These are phyloP conservation scores for Heterochromis multidens DNA, from an alignment of 2,113 vertebrate species.

Conservation along the genomic window DNA sequence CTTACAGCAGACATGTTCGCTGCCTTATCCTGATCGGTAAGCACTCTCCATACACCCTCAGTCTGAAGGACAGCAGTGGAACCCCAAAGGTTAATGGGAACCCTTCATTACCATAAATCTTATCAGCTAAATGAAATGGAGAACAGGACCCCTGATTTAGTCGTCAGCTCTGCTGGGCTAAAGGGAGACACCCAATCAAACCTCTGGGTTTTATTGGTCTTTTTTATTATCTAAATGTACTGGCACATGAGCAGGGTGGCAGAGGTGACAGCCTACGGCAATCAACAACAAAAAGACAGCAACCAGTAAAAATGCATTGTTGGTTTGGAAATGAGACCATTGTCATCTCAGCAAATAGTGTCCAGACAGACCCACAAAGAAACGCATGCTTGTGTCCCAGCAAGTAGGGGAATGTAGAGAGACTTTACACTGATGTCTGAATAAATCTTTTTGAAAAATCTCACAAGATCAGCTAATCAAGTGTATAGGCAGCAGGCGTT, in stretches of 20 bases:
- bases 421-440: neutral
- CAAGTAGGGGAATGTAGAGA: conserved; percentile 6
- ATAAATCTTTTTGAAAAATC: conserved; percentile 15
- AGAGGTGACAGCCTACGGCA: conserved; percentile 63
- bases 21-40: conserved; percentile 11
- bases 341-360: conserved; percentile 31
- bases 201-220: conserved; percentile 73
- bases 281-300: conserved; percentile 64
- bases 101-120: conserved; percentile 79
- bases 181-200: conserved; percentile 73
- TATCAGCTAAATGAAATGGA: conserved; percentile 79
- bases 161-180: conserved; percentile 49
- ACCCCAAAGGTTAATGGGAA: conserved; percentile 73
- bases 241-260: conserved; percentile 59
- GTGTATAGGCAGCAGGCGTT: conserved; percentile 28
- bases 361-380: neutral
- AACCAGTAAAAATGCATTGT: conserved; percentile 25
- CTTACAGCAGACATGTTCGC: conserved; percentile 28
- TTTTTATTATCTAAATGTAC: conserved; percentile 80
- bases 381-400: neutral
- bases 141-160: conserved; percentile 71
- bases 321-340: conserved; percentile 41
- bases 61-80: conserved; percentile 67
- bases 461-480: conserved; percentile 42
- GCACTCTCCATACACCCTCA: conserved; percentile 45